Conservation (phyloP, 2,888 invertebrate species). For the Ichneumoninae sp. region DNA sequence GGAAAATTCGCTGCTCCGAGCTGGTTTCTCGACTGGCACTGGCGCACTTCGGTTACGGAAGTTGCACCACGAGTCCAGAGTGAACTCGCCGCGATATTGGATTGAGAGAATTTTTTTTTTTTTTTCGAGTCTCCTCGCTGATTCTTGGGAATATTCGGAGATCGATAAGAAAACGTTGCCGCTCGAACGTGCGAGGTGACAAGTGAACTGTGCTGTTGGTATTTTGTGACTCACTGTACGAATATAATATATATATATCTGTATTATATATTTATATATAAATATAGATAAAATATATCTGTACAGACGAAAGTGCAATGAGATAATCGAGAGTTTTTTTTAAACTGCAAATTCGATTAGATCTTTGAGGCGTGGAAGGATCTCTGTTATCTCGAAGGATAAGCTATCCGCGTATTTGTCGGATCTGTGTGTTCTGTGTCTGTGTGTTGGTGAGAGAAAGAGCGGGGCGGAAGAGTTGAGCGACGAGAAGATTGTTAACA, state of each 20-base stretch:
- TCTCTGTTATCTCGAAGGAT: conserved; percentile 12
- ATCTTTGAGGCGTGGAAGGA: conserved; percentile 14
- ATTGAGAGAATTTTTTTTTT: conserved; percentile 12
- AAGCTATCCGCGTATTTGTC: conserved; percentile 22
- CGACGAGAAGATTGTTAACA: conserved; percentile 70
- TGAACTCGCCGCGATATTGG: conserved; percentile 6
- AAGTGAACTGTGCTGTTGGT: conserved; percentile 38
- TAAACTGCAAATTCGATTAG: conserved; percentile 43
- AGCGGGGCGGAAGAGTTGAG: conserved; percentile 35
- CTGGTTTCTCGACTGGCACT: neutral
- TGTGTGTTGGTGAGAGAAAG: conserved; percentile 20
- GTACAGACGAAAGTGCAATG: conserved; percentile 42
- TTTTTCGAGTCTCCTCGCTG: neutral
- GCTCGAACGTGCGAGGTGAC: conserved; percentile 36
- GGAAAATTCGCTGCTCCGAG: neutral
- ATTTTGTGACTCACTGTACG: conserved; percentile 53
- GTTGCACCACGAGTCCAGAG: neutral
- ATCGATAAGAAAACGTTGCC: conserved; percentile 28
- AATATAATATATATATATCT: conserved; percentile 13
- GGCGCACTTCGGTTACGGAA: neutral
- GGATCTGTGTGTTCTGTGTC: conserved; percentile 22
- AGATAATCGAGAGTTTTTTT: conserved; percentile 32
- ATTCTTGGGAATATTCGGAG: neutral
- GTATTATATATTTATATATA: neutral
- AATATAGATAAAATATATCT: conserved; percentile 30